Conservation (phyloP, 2,797 vertebrate genomes). For the Gorsachius magnificus region DNA sequence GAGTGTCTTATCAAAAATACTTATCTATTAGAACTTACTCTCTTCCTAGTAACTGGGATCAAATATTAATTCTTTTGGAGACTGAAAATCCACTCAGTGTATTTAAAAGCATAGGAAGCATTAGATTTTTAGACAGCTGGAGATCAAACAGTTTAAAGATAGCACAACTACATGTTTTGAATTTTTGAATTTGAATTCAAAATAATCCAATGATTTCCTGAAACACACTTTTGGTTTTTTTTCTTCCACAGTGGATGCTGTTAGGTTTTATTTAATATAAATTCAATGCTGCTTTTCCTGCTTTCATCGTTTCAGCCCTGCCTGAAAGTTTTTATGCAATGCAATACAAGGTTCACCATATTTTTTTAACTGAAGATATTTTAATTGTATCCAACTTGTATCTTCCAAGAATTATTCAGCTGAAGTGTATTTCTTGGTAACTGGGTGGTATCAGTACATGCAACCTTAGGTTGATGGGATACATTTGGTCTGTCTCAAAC, state of each 20-base stretch:
- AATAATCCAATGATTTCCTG: neutral
- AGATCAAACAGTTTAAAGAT: neutral
- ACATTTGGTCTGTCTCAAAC: neutral
- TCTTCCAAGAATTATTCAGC: neutral
- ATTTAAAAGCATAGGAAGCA: neutral
- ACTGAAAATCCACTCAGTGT: neutral
- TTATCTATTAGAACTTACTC: neutral
- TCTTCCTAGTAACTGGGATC: neutral
- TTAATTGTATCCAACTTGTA: neutral
- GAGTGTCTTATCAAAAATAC: neutral
- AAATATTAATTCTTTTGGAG: conserved; percentile 29
- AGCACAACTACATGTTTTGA: neutral
- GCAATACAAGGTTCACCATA: neutral
- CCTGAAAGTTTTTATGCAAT: neutral
- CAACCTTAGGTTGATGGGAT: neutral
- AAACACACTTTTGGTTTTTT: neutral
- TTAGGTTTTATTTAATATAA: neutral
- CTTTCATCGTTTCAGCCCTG: neutral
- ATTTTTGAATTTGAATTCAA: neutral
- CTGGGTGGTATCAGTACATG: neutral
- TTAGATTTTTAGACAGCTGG: neutral
- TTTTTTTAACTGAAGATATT: neutral
- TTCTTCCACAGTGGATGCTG: neutral
- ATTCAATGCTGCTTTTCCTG: neutral
- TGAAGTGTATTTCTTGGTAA: neutral